A percentile compares a stretch with the other conserved stretches of the same genome.
phyloP scores from a whole-genome alignment of 2,797 vertebrate species.

The Malurus leucopterus region DNA sequence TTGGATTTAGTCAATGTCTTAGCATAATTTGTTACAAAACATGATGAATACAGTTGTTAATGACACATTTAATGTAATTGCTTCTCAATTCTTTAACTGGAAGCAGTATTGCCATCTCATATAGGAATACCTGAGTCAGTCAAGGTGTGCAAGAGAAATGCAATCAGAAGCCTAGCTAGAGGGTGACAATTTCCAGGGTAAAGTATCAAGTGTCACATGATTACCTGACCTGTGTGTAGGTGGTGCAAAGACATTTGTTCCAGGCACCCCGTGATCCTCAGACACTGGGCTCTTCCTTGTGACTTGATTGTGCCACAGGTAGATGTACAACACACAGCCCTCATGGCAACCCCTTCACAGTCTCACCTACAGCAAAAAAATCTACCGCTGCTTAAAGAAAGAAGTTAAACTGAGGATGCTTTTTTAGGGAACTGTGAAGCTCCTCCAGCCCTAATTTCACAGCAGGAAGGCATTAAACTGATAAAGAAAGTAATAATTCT shows the following conservation, averaged over 20 bases:
- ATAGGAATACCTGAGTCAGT: neutral
- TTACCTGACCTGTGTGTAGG: neutral
- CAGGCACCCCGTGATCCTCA: neutral
- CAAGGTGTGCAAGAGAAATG: neutral
- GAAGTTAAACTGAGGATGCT: neutral
- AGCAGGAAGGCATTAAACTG: neutral
- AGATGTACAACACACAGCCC: neutral
- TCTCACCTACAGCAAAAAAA: neutral
- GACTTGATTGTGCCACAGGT: neutral
- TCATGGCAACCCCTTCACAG: neutral
- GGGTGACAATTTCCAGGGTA: neutral
- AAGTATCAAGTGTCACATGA: neutral
- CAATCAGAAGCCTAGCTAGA: conserved; percentile 30
- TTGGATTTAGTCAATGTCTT: neutral
- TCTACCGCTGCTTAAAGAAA: neutral
- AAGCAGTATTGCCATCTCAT: neutral
- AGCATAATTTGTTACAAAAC: neutral
- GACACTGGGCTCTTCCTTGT: neutral
- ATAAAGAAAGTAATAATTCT: neutral
- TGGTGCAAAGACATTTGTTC: neutral
- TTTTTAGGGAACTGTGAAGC: neutral
- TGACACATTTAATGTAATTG: neutral
- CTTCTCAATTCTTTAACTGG: neutral
- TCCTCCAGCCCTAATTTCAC: neutral
- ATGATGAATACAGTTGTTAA: neutral